phyloP scores from a whole-genome alignment of 2,888 invertebrate species.

The Tiliacea citrago region DNA sequence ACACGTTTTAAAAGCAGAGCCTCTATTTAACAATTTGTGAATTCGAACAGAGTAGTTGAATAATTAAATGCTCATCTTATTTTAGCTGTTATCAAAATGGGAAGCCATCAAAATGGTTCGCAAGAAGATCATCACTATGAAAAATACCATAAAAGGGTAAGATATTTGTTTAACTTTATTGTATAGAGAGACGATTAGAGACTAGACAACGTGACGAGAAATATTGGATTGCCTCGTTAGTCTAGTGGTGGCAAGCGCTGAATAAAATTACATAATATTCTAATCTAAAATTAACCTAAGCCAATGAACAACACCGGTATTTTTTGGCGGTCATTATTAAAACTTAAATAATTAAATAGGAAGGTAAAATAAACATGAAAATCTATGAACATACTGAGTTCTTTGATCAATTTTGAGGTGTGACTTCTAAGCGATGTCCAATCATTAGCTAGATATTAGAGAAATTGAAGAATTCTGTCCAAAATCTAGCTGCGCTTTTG shows the following conservation, averaged over 20 bases:
- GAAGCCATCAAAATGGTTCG: slow-evolving; percentile 94
- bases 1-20: background rate
- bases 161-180: slow-evolving; percentile 10
- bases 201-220: background rate
- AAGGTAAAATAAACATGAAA: background rate
- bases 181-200: background rate
- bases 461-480: background rate
- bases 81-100: slow-evolving; percentile 90
- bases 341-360: background rate
- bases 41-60: background rate
- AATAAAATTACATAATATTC: background rate
- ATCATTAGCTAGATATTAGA: background rate
- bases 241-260: background rate
- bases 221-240: background rate
- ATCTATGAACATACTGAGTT: background rate
- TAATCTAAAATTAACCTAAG: background rate
- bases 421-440: background rate
- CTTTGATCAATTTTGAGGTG: background rate
- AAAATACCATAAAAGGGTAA: slow-evolving; percentile 94
- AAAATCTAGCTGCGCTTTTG: too few relatives aligned
- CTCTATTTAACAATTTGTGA: background rate
- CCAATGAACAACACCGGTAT: too few relatives aligned
- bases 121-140: slow-evolving; percentile 93
- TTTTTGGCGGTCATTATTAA: background rate
- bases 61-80: slow-evolving; percentile 52